These are phyloP conservation scores for Tangara arthus DNA, from an alignment of 2,797 vertebrate genomes.

Conservation along the genomic window DNA sequence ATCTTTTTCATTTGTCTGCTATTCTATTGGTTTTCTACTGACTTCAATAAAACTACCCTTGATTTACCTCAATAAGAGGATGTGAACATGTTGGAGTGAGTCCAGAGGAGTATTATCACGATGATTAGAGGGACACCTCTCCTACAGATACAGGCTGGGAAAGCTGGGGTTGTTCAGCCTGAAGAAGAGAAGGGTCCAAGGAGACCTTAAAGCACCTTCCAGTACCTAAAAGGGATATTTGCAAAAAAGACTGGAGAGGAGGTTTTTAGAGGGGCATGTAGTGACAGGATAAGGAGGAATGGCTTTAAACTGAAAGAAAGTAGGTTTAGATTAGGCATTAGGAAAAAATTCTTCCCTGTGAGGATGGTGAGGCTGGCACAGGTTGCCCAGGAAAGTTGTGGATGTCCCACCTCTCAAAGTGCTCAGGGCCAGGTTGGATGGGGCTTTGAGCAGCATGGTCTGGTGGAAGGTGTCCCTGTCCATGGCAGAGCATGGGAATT, in stretches of 20 bases:
- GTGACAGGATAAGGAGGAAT: neutral
- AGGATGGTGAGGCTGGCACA: neutral
- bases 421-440: neutral
- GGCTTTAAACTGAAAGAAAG: neutral
- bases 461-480: neutral
- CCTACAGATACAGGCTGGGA: neutral
- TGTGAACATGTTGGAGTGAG: neutral
- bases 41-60: neutral
- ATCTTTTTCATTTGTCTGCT: neutral
- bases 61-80: neutral
- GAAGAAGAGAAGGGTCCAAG: neutral
- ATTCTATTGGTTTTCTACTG: neutral
- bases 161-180: neutral
- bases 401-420: neutral
- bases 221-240: neutral
- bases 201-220: neutral
- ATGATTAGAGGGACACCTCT: neutral
- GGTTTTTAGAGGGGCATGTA: neutral
- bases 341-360: neutral
- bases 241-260: neutral
- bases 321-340: neutral
- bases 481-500: rapidly evolving
- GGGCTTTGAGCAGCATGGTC: neutral
- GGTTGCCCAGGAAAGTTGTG: neutral
- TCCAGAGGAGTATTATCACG: neutral